Percentiles rank a stretch among this genome's conserved stretches.
Conservation (phyloP, 37 sponge, comb jelly and placozoan genomes). For the Spongilla lacustris region DNA sequence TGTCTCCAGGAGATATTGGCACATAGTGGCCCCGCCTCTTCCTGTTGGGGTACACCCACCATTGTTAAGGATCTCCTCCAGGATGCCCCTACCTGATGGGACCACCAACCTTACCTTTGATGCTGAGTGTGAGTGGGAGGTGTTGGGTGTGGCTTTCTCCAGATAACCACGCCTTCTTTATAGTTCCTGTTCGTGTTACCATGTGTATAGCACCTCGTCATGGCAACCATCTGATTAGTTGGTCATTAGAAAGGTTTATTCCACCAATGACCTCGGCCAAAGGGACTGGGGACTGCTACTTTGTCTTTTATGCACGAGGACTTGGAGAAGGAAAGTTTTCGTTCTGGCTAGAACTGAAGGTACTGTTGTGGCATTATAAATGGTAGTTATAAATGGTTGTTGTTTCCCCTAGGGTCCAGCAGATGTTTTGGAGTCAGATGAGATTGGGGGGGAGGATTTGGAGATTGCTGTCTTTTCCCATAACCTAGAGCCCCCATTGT, state of each 20-base stretch:
- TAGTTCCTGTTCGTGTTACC: conserved; percentile 44
- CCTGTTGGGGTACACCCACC: not conserved
- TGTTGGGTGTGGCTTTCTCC: not conserved
- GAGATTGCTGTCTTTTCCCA: conserved; percentile 30
- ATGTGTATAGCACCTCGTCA: conserved; percentile 12
- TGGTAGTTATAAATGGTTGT: not conserved
- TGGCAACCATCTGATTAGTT: conserved; percentile 17
- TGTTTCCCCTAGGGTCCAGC: conserved; percentile 8
- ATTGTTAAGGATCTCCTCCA: not conserved
- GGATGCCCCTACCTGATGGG: not conserved
- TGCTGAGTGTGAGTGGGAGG: conserved; percentile 26
- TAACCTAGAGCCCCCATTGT: conserved; percentile 55
- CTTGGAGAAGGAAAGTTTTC: conserved; percentile 30
- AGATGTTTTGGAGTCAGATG: not conserved
- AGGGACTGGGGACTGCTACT: conserved; percentile 26
- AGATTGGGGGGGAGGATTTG: not conserved
- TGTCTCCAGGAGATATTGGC: not conserved
- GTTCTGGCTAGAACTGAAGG: conserved; percentile 61
- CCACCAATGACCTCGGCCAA: conserved; percentile 4
- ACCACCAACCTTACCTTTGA: conserved; percentile 45
- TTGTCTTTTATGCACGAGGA: conserved; percentile 58
- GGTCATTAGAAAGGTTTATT: conserved; percentile 58
- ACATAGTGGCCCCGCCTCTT: not conserved
- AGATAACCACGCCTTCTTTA: no score
- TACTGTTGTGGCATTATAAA: not conserved